A percentile compares a stretch with the other conserved stretches of the same genome.
These are phyloP conservation scores for Lordiphosa mommai DNA, from an alignment of 1,140 invertebrate species.

Conservation along the genomic window DNA sequence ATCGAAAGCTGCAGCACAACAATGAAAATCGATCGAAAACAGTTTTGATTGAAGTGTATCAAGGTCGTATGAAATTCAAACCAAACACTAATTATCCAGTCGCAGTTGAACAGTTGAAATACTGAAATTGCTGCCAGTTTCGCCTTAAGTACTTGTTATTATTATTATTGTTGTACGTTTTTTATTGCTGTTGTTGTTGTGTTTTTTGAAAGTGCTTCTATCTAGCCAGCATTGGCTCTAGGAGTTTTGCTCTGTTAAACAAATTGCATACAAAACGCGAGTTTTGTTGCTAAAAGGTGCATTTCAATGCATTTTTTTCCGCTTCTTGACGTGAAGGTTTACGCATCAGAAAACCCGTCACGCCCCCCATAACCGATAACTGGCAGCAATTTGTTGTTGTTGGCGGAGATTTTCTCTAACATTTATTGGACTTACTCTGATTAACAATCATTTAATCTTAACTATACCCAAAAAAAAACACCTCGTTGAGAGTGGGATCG, in stretches of 20 bases:
- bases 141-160: constrained; percentile 56
- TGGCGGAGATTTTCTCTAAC: too few species aligned
- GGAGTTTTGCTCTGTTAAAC: constrained; percentile 71
- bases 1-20: constrained; percentile 38
- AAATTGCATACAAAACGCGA: constrained; percentile 77
- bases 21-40: constrained; percentile 68
- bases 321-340: constrained; percentile 51
- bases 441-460: too few species aligned
- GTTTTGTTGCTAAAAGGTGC: constrained; percentile 71
- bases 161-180: constrained; percentile 27
- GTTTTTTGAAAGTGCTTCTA: constrained; percentile 53
- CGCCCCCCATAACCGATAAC: background rate
- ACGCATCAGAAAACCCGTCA: constrained; percentile 54
- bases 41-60: constrained; percentile 71
- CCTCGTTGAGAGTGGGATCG: too few species aligned
- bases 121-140: constrained; percentile 53
- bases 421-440: too few species aligned
- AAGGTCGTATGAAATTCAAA: constrained; percentile 49
- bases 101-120: constrained; percentile 21
- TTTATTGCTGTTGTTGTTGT: constrained; percentile 2
- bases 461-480: too few species aligned
- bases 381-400: too few species aligned
- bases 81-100: constrained; percentile 49
- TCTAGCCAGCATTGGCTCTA: constrained; percentile 12
- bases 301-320: constrained; percentile 66